Base-by-base conservation (phyloP, 2,888 invertebrate species). In the Metellina segmentata region DNA sequence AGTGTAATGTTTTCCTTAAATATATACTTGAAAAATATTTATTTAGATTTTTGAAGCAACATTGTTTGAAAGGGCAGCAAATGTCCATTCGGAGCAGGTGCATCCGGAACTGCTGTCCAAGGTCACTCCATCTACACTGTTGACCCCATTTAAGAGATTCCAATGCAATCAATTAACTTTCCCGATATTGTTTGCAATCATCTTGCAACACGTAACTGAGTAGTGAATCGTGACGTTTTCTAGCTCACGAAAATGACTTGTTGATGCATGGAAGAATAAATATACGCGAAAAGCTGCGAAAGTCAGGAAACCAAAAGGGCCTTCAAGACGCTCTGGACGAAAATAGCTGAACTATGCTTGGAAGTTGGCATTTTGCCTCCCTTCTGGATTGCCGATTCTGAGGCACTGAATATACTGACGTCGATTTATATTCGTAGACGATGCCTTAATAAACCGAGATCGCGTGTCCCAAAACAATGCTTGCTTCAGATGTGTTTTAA, bases 311-410 rank as follows among this genome's bases (percentile, higher is more conserved):
- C 61, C n/a, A 53, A 69, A 83, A 52, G 69, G 75, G 61, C 81
- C 85, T 81, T 74, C 85, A 90, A 74, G 81, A 90, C 49, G 77
- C 70, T 78, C 71, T 51, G 74, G 88, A 79, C 91, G 19, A 85
- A 92, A 92, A 92, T 92, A 92, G 89, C 88, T 69, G 85, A 89
- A 74, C 91, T 92, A 92, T 92, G 91, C 83, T 75, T 85, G 89
- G 91, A 81, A 92, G 81, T 49, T 92, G 91, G 91, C 91, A 92
- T 53, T 61, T 81, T 92, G 91, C 91, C 91, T 77, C 70, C 20
- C 53, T n/a, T 48, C 61, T 52, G 74, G 88, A 81, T 79, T 87
- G 48, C 51, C 53, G 34, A 9, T 51, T n/a, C n/a, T 87, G 16
- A 78, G 51, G 81, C 79, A 72, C 53, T 49, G 74, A 75, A 34